Conservation (phyloP, 2,888 invertebrate species). For the Drosophila kokeensis region DNA sequence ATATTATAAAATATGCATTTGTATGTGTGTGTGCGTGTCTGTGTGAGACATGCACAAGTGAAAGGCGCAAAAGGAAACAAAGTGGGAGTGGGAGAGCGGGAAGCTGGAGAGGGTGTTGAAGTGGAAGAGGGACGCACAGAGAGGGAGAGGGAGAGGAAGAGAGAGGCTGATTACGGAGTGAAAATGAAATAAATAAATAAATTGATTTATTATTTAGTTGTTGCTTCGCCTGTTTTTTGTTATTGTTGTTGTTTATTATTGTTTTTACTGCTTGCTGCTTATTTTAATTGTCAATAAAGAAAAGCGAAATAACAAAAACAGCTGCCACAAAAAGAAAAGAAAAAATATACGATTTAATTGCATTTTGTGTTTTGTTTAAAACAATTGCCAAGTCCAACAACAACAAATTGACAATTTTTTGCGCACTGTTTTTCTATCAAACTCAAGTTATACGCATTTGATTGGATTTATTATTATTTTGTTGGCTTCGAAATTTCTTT, state of each 20-base stretch:
- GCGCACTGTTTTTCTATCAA: neutral
- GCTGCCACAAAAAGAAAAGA: conserved; percentile 17
- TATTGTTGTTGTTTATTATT: conserved; percentile 3
- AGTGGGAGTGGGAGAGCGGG: conserved; percentile 41
- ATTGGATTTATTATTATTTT: conserved; percentile 3
- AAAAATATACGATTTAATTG: conserved; percentile 25
- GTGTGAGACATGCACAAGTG: conserved; percentile 67
- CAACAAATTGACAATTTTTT: conserved; percentile 16
- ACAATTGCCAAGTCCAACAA: conserved; percentile 4
- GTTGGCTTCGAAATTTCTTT: neutral
- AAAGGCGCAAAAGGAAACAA: conserved; percentile 68
- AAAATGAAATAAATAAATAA: conserved; percentile 71
- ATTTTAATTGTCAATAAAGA: conserved; percentile 59
- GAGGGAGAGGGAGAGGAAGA: neutral
- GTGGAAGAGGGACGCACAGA: neutral
- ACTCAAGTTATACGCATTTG: neutral
- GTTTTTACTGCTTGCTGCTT: conserved; percentile 23
- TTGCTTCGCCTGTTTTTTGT: conserved; percentile 12
- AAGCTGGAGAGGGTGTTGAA: conserved; percentile 19
- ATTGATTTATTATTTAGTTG: conserved; percentile 64
- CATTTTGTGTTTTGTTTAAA: conserved; percentile 14
- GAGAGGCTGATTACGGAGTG: conserved; percentile 45
- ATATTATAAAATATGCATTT: conserved; percentile 71
- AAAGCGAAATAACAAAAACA: conserved; percentile 32
- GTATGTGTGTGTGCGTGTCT: conserved; percentile 29